Evolutionary conservation across 37 sponge, comb jelly and placozoan species (phyloP), one percentile per base, ranked within the genome.

Genomic region (Chondrosia reniformis): DNA sequence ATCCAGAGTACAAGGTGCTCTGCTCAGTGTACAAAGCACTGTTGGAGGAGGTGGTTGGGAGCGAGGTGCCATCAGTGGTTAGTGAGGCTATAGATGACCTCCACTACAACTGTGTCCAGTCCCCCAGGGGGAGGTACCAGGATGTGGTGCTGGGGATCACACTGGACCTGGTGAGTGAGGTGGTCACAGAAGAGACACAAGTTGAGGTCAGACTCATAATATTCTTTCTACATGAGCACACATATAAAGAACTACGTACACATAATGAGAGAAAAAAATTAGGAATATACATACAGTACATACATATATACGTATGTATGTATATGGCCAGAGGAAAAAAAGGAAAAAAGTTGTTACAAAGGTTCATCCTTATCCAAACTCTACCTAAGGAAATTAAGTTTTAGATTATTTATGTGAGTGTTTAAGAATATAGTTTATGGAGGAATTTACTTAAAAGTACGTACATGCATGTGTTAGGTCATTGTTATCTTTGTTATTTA

Each of bases 31-130:
- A 43, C 44, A 44, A 69, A 17, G 72, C 39, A 21, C 32, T 69
- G n/a, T 19, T 69, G 17, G 43, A 34, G 2, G 41, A 38, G 22
- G 41, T 39, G 24, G 72, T 40, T 2, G 12, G 36, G 2, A 24
- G 44, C 3, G 41, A 24, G 41, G 31, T 34, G 43, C 36, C 72
- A 3, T 41, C 44, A 6, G 36, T 69, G n/a, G 72, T 69, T 3
- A 69, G 72, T 69, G 72, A 69, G n/a, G 43, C 41, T 15, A 69
- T 69, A 43, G 72, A 69, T 7, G 72, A 69, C 19, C 72, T 69
- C 15, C 72, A 69, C 72, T 43, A 38, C 44, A 1, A 2, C 44
- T 34, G 36, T 37, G 72, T 69, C 25, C 4, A 7, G 44, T 69
- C 72, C 42, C 72, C 72, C n/a, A 36, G 36, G 43, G 22, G 41